These are phyloP conservation scores for Pipra filicauda DNA, from an alignment of 2,113 vertebrate species.

Conservation along the genomic window DNA sequence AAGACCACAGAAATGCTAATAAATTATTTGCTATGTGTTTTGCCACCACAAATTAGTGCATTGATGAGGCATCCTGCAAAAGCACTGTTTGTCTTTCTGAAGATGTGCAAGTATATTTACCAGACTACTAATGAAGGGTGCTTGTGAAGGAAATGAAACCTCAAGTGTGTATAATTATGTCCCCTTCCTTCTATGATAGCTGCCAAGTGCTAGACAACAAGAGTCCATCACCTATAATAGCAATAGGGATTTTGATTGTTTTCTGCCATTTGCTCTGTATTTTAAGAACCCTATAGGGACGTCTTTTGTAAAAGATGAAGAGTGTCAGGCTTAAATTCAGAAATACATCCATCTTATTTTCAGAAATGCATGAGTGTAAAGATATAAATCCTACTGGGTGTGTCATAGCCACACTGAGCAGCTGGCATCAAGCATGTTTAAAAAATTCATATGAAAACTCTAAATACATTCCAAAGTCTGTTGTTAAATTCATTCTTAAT, in stretches of 20 bases:
- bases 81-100: slow-evolving; percentile 37
- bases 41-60: background rate
- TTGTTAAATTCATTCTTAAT: background rate
- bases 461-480: background rate
- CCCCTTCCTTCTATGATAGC: slow-evolving; percentile 9
- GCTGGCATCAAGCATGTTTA: background rate
- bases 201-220: slow-evolving; percentile 28
- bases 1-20: background rate
- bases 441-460: background rate
- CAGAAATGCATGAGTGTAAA: background rate
- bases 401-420: background rate
- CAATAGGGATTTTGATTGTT: background rate
- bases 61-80: slow-evolving; percentile 22
- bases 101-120: slow-evolving; percentile 44
- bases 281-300: background rate
- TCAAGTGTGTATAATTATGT: slow-evolving; percentile 35
- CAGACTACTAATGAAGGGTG: slow-evolving; percentile 35
- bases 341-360: background rate
- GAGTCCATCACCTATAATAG: background rate
- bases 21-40: background rate
- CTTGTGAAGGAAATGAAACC: slow-evolving; percentile 49
- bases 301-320: background rate
- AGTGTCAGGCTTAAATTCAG: background rate
- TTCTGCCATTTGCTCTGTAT: background rate
- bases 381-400: background rate